Evolutionary conservation across 2,797 vertebrate genomes (phyloP).

Genomic region (Naso thynnoides): DNA sequence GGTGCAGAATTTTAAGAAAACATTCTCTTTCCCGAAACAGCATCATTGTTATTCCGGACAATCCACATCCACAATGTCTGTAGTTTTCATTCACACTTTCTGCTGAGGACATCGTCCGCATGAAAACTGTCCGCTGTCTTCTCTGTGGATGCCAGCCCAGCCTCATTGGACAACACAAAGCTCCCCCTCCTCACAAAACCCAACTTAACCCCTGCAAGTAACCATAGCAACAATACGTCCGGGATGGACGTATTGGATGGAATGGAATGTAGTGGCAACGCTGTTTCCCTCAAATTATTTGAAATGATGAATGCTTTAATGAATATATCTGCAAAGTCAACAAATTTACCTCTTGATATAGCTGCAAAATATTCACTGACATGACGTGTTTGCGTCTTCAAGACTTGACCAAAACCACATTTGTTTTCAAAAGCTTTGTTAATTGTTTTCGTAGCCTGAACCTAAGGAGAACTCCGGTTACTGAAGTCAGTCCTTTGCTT

Average conservation of each 20-base stretch:
- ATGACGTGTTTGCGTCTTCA: not conserved
- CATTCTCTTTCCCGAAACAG: not conserved
- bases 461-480: not conserved
- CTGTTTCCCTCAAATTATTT: not conserved
- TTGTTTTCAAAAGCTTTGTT: not conserved
- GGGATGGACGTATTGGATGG: too few species aligned
- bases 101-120: not conserved
- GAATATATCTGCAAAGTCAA: not conserved
- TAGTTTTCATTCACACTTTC: not conserved
- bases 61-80: not conserved
- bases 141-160: not conserved
- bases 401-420: not conserved
- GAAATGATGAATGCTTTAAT: too few species aligned
- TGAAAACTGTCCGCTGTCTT: not conserved
- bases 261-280: not conserved
- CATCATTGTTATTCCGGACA: not conserved
- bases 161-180: not conserved
- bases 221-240: slow-evolving; percentile 40
- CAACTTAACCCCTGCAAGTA: slow-evolving; percentile 9
- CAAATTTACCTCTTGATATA: not conserved
- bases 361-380: not conserved
- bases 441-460: not conserved
- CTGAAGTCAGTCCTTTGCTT: not conserved
- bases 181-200: not conserved
- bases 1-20: not conserved